Conservation (phyloP, 2,888 invertebrate genomes). For the Incurvaria masculella region DNA sequence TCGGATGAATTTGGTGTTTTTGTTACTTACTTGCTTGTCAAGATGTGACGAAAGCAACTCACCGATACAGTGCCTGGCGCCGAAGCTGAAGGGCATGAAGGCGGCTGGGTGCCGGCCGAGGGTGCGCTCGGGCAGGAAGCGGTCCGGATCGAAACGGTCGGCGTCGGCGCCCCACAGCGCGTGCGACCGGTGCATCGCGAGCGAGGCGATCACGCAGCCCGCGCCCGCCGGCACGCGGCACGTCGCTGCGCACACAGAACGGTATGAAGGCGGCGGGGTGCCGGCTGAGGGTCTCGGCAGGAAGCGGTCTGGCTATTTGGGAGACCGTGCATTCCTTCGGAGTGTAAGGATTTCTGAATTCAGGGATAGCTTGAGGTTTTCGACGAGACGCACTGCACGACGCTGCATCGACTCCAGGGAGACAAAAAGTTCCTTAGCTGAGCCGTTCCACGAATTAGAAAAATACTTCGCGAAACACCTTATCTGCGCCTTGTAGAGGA, state of each 20-base stretch:
- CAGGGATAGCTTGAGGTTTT: too few relatives aligned
- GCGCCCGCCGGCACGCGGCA: constrained; percentile 38
- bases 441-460: too few relatives aligned
- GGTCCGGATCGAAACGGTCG: constrained; percentile 55
- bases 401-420: too few relatives aligned
- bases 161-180: constrained; percentile 56
- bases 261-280: constrained; percentile 45
- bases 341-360: too few relatives aligned
- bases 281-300: constrained; percentile 24
- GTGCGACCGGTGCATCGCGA: constrained; percentile 46
- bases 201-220: constrained; percentile 36
- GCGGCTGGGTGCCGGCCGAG: constrained; percentile 40
- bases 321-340: not conserved
- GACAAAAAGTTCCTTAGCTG: too few relatives aligned
- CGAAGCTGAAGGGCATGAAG: constrained; percentile 46
- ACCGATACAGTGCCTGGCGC: constrained; percentile 52
- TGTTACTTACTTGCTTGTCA: too few relatives aligned
- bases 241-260: constrained; percentile 28
- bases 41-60: constrained; percentile 6
- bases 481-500: too few relatives aligned
- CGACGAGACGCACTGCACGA: too few relatives aligned
- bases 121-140: constrained; percentile 52
- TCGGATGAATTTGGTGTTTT: too few relatives aligned
- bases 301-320: not conserved
- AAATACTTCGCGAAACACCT: too few relatives aligned